Base-by-base conservation (phyloP, 2,888 invertebrate species). In the Cyclophora punctaria region DNA sequence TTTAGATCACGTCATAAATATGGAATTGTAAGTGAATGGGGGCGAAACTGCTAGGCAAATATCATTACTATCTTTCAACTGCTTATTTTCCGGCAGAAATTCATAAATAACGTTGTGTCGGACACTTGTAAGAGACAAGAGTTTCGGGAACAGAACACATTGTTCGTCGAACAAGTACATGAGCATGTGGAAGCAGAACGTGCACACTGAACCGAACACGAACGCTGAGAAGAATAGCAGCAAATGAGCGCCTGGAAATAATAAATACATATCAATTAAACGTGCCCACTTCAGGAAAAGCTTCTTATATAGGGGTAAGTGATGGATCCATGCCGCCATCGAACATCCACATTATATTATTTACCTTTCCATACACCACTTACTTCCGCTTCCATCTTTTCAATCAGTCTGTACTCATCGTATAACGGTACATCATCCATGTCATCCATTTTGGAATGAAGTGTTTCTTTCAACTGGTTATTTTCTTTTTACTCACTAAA, bases 151-250 rank as follows among this genome's bases (percentile, higher is more conserved):
- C 35, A 88, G 66, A 41, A 88, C 84, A 56, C 88, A 88, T 50
- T 86, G 83, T 57, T 86, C 83, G 47, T 87, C 85, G 51, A 88
- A 87, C 52, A 87, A 64, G 58, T 83, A 84, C 82, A 84, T 87
- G 34, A 88, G 67, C 78, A 84, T 77, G 66, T 87, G 83, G 63
- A 87, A 85, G 64, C 82, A 84, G 63, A 84, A 86, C 0, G 87
- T 86, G 69, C 86, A 87, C 66, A 86, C 82, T 2, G 83, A 83
- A 5, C 87, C 87, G 51, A 86, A 88, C 2, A 87, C 77, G 55
- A 87, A 87, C 4, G 86, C 78, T 62, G 87, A 57, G 59, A 85
- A 84, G 68, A 87, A 86, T 2, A 88, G 66, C 0, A 86, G 69
- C 2, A 87, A 62, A 49, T 87, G 86, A 6, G 78, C 80, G 33